Evolutionary conservation across 2,888 invertebrate species (phyloP).

Genomic region (Uropetala carovei): DNA sequence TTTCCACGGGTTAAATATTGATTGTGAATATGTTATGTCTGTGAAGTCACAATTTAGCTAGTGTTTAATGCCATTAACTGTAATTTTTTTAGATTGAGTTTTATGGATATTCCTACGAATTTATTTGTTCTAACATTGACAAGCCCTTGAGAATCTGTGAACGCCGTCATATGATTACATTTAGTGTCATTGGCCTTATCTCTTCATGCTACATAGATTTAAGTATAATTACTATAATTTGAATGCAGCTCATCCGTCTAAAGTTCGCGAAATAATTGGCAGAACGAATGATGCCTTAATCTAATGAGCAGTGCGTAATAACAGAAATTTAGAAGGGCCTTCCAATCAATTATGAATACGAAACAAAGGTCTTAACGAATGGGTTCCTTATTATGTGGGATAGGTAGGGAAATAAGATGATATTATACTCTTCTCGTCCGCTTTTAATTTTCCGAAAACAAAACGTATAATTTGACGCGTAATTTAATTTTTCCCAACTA

Average conservation of each 20-base stretch:
- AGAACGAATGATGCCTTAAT: constrained; percentile 14
- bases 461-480: constrained; percentile 1
- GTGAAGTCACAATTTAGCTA: not conserved
- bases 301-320: constrained; percentile 19
- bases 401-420: not conserved
- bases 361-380: constrained; percentile 22
- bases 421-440: not conserved
- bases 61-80: not conserved
- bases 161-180: not conserved
- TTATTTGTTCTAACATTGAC: not conserved
- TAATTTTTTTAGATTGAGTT: not conserved
- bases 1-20: no score
- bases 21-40: no score
- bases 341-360: constrained; percentile 18
- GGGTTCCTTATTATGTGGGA: not conserved
- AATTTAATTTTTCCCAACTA: constrained; percentile 1
- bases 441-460: constrained; percentile 18
- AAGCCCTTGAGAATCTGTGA: not conserved
- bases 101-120: not conserved
- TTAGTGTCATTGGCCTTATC: not conserved
- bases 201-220: not conserved
- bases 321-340: constrained; percentile 3
- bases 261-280: constrained; percentile 11
- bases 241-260: not conserved
- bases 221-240: constrained; percentile 24